These are phyloP conservation scores for Epizoanthus scotinus DNA, from an alignment of 92 coral and sea anemone genomes.

Conservation along the genomic window DNA sequence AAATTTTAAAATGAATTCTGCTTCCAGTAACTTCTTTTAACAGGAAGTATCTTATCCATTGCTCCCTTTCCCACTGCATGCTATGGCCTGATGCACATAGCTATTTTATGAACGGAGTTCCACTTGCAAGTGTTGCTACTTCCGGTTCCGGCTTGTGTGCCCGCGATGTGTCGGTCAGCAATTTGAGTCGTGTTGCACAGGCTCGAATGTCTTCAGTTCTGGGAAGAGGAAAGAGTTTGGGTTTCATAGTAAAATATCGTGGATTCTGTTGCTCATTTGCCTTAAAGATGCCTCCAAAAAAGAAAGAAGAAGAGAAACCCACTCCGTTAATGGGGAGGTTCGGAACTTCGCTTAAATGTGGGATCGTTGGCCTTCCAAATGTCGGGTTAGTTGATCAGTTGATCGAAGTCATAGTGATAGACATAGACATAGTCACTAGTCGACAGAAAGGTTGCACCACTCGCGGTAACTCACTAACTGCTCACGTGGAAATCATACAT, in stretches of 20 bases:
- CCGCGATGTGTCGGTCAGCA: no score
- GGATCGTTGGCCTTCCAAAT: constrained; percentile 96
- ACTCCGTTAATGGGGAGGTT: constrained; percentile 95
- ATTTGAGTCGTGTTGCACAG: neutral
- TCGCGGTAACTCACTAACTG: no score
- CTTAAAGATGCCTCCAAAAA: constrained; percentile 95
- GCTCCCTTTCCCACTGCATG: no score
- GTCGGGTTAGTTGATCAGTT: constrained; percentile 77
- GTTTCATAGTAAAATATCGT: constrained; percentile 41
- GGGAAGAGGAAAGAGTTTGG: constrained; percentile 3
- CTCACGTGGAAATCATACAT: constrained; percentile 29
- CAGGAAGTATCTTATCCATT: no score
- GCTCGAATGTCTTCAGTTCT: constrained; percentile 21
- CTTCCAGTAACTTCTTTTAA: no score
- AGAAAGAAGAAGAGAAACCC: constrained; percentile 88
- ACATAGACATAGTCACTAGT: no score
- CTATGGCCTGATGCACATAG: no score
- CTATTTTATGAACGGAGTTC: no score
- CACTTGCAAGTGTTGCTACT: no score
- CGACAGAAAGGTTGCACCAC: neutral
- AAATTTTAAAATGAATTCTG: no score
- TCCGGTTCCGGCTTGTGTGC: no score
- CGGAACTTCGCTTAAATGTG: constrained; percentile 95
- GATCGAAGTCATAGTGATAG: no score
- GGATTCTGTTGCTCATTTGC: constrained; percentile 48